Base-by-base conservation (phyloP, 2,888 invertebrate species). In the Caenorhabditis sp. region DNA sequence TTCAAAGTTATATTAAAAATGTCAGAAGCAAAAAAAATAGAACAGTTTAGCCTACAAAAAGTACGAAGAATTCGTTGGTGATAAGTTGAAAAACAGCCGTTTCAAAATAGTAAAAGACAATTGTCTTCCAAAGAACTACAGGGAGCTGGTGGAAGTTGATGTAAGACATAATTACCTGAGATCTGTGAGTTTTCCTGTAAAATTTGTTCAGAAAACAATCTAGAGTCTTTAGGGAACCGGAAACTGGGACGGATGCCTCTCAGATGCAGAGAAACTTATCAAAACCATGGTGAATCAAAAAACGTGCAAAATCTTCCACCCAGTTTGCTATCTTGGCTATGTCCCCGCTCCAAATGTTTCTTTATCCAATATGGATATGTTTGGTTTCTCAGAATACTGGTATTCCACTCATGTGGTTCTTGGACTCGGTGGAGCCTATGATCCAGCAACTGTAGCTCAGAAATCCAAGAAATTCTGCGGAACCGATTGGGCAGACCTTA, bases 401-500 rank as follows among this genome's bases (percentile, higher is more conserved):
- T 84, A 70, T 62, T 84, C 84, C 0, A 84, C 88, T 37, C 85
- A 90, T 15, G 89, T 90, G 64, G 88, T 90, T 6, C 79, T 90
- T n/a, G 81, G 86, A 20, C 83, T 90, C 0, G 90, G 89, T n/a
- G 90, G 90, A 8, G 50, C 58, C 13, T 90, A 90, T 79, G 85
- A 88, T 50, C 81, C 88, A 65, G 62, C 85, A 11, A 72, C 72
- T 55, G 76, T 90, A n/a, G 82, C 84, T 20, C 58, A 82, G 40
- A 87, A 85, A 51, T 86, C 89, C 1, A 68, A 83, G 32, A 72
- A 82, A 28, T 90, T 87, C 82, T 90, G 90, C 60, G 55, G 78
- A 6, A 86, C 86, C 53, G 26, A 83, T 24, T 90, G 90, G 90
- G 69, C 82, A 0, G 65, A 70, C 13, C 90, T 90, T 50, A 78